Conservation (phyloP, 2,888 invertebrate species). For the Nomada hirtipes region DNA sequence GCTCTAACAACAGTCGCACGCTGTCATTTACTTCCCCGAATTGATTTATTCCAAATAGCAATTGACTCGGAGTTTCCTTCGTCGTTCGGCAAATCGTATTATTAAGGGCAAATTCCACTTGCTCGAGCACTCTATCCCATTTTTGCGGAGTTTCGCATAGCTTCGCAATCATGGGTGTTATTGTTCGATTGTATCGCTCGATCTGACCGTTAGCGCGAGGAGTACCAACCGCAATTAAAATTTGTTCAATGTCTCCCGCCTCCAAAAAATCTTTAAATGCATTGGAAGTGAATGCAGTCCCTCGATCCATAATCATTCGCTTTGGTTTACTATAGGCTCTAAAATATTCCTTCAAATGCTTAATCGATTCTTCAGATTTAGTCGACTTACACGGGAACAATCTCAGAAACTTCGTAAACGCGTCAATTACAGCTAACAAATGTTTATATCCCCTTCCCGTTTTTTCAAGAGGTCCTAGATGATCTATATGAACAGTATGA, state of each 20-base stretch:
- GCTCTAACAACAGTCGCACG: background rate
- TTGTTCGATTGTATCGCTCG: too few relatives aligned
- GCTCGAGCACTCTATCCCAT: slow-evolving; percentile 1
- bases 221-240: slow-evolving; percentile 6
- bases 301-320: slow-evolving; percentile 2
- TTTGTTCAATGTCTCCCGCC: background rate
- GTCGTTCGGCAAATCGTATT: slow-evolving; percentile 1
- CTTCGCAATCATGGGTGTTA: slow-evolving; percentile 14
- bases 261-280: slow-evolving; percentile 4
- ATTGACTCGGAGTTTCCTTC: background rate
- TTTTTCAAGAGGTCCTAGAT: slow-evolving; percentile 9
- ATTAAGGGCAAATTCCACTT: background rate
- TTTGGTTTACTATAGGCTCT: background rate
- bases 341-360: slow-evolving; percentile 16
- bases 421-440: slow-evolving; percentile 22
- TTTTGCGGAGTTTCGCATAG: background rate
- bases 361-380: background rate
- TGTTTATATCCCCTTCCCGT: background rate
- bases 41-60: slow-evolving; percentile 10
- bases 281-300: background rate
- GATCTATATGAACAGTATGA: background rate
- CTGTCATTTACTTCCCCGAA: background rate
- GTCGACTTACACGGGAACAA: slow-evolving; percentile 22
- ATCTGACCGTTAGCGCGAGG: slow-evolving; percentile 13
- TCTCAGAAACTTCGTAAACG: slow-evolving; percentile 20